Evolutionary conservation across 2,797 vertebrate species (phyloP).

Genomic region (Euphonia xanthogaster): DNA sequence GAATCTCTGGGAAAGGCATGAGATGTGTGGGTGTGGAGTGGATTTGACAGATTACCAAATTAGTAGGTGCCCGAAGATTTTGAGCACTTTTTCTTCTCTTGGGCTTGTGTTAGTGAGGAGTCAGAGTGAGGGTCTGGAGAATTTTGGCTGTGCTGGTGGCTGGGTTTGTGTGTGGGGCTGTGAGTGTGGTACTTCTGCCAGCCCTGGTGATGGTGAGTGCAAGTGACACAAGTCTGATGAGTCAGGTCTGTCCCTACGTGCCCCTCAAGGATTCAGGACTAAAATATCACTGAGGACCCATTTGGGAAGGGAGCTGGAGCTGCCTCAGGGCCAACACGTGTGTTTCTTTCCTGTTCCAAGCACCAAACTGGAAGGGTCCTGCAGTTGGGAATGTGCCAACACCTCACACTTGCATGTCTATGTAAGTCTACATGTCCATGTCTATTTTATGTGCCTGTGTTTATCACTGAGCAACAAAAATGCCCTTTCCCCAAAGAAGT

Average conservation of each 20-base stretch:
- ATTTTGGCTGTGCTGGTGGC: not conserved
- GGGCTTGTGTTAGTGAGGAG: not conserved
- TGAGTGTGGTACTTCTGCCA: not conserved
- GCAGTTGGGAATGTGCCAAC: not conserved
- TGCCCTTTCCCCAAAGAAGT: not conserved
- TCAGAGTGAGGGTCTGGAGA: not conserved
- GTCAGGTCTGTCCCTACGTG: not conserved
- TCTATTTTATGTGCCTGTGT: not conserved
- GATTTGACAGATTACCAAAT: not conserved
- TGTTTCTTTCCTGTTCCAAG: not conserved
- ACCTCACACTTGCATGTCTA: fast-evolving
- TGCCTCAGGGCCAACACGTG: not conserved
- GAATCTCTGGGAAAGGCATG: not conserved
- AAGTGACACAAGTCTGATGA: not conserved
- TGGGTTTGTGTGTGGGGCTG: not conserved
- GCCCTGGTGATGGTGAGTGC: not conserved
- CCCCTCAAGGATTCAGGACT: not conserved
- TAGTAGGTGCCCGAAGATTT: not conserved
- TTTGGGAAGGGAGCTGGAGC: not conserved
- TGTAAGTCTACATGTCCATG: fast-evolving
- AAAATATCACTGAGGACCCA: not conserved
- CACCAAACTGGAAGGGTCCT: not conserved
- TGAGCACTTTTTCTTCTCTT: not conserved
- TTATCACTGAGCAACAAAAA: not conserved
- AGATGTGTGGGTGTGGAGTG: no score